phyloP scores from a whole-genome alignment of 2,113 vertebrate species.

The Aegypius monachus region DNA sequence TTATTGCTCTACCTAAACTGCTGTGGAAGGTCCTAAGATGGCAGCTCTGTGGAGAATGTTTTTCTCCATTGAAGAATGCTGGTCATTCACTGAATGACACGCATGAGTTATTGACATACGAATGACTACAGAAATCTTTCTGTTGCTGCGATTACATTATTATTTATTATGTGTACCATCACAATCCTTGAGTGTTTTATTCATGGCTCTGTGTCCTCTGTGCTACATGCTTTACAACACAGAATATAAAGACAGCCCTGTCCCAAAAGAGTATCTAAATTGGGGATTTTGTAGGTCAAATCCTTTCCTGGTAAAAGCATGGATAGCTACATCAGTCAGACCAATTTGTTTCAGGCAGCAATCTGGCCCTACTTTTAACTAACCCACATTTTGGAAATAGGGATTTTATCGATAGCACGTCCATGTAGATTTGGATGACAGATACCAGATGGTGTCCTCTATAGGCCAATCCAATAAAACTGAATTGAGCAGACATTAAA shows the following conservation, averaged over 20 bases:
- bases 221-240: neutral
- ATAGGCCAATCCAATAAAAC: constrained; percentile 51
- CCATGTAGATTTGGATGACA: constrained; percentile 36
- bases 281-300: constrained; percentile 30
- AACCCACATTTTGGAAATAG: constrained; percentile 22
- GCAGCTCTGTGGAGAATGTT: neutral
- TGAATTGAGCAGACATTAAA: constrained; percentile 23
- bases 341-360: constrained; percentile 14
- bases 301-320: constrained; percentile 25
- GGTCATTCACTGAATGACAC: neutral
- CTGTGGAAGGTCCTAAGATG: neutral
- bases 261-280: neutral
- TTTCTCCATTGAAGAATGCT: neutral
- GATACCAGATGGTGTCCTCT: constrained; percentile 43
- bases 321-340: constrained; percentile 37
- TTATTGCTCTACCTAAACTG: constrained; percentile 9
- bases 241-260: neutral
- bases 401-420: constrained; percentile 23
- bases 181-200: constrained; percentile 62
- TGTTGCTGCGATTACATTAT: constrained; percentile 15
- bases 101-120: neutral
- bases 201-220: constrained; percentile 10
- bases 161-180: constrained; percentile 54
- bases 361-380: neutral
- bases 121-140: neutral